Conservation (phyloP, 2,797 vertebrate genomes). For the Squalus acanthias region DNA sequence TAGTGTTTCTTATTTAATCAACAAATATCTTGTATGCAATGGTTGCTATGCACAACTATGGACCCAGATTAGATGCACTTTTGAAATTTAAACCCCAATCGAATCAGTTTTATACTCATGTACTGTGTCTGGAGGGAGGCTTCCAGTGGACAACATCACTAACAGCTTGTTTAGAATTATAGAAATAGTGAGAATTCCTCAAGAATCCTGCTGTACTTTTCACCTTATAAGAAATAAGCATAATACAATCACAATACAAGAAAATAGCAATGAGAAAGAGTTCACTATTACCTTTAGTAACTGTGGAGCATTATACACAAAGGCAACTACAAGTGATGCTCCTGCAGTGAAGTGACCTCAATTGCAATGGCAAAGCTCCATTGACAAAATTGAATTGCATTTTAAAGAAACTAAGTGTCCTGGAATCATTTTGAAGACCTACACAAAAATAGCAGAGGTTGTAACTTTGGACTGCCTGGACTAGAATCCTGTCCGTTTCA, state of each 20-base stretch:
- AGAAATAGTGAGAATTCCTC: not conserved
- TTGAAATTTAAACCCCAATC: not conserved
- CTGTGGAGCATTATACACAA: not conserved
- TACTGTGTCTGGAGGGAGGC: not conserved
- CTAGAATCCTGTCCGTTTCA: not conserved
- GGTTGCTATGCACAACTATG: not conserved
- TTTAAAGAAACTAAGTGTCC: not conserved
- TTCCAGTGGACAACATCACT: no score
- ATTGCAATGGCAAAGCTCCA: not conserved
- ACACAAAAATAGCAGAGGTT: not conserved
- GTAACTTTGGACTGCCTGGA: not conserved
- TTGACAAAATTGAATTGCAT: not conserved
- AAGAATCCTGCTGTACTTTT: not conserved
- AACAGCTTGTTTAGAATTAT: not conserved
- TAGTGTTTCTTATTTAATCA: not conserved
- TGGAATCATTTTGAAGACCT: not conserved
- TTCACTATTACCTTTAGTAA: not conserved
- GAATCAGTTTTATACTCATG: not conserved
- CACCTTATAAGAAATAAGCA: not conserved
- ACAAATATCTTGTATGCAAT: not conserved
- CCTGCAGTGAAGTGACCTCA: no score
- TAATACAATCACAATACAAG: not conserved
- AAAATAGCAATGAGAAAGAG: not conserved
- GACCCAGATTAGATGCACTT: not conserved
- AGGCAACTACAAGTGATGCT: not conserved